Base-by-base conservation (phyloP, 2,888 invertebrate genomes). In the Tenthredo mesomela region DNA sequence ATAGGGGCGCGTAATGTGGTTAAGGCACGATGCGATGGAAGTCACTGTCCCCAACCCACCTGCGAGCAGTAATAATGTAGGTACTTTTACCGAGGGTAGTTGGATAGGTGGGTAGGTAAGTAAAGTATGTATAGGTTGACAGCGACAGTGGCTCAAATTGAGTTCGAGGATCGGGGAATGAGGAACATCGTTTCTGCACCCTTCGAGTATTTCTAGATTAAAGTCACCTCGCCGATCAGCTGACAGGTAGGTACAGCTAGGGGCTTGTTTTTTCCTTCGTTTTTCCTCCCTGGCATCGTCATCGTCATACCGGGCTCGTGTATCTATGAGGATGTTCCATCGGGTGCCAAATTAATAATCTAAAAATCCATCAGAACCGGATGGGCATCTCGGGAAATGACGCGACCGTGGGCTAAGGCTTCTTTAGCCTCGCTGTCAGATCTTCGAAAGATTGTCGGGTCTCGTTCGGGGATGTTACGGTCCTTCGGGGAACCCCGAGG, bases 141-240 rank as follows among this genome's bases (percentile, higher is more conserved):
- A 70, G 25, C 70, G 37, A 10, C 75, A 43, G 75, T 75, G 75
- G 75, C 75, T 47, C 21, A 75, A 75, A 75, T 75, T 75, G 75
- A 47, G 43, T 75, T 29, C 47, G 50, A 25, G 47, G 40, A 47
- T 15, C 29, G 50, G n/a, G 75, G 21, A 29, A 21, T 29, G 47
- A 18, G 43, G 75, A 75, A 75, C 25, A 21, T 50, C 75, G 21
- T 25, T 25, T 47, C 25, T 15, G n/a, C 43, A 25, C 25, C 25
- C 47, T 25, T 15, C 43, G 25, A 75, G 43, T 43, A 75, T 43
- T 75, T 75, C 75, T 47, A 75, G 43, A 47, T 71, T 50, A 75
- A 25, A 75, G 12, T 75, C 75, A 75, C 70, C 29, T 70, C 70
- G 47, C 50, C 47, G 47, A 75, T 75, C 47, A 75, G 15, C 15